phyloP scores from a whole-genome alignment of 1,140 invertebrate genomes.

The Achroia grisella region DNA sequence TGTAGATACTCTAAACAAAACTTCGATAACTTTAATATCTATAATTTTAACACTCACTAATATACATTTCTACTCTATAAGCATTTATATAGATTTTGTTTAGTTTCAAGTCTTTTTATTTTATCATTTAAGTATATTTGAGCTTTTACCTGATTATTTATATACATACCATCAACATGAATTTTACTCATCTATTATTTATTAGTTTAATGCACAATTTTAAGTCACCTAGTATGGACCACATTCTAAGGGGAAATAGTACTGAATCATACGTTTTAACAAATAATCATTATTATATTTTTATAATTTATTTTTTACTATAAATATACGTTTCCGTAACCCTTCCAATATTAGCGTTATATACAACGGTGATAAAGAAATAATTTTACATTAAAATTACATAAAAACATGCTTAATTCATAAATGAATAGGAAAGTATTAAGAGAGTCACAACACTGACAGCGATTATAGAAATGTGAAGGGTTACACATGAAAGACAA shows the following conservation, averaged over 20 bases:
- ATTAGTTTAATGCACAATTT: slow-evolving; percentile 66
- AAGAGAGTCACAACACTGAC: slow-evolving; percentile 38
- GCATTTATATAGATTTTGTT: slow-evolving; percentile 48
- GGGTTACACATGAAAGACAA: slow-evolving; percentile 19
- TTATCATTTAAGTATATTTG: slow-evolving; percentile 62
- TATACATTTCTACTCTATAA: slow-evolving; percentile 53
- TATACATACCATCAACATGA: slow-evolving; percentile 38
- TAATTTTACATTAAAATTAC: slow-evolving; percentile 2
- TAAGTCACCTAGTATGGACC: slow-evolving; percentile 68
- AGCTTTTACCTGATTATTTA: slow-evolving; percentile 62
- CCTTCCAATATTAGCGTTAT: slow-evolving; percentile 14
- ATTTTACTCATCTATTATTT: slow-evolving; percentile 44
- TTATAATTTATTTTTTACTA: slow-evolving; percentile 10
- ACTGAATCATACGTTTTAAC: slow-evolving; percentile 7
- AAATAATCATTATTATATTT: slow-evolving; percentile 9
- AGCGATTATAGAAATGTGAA: slow-evolving; percentile 20
- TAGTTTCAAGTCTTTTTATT: slow-evolving; percentile 64
- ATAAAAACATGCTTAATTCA: slow-evolving; percentile 2
- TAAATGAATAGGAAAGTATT: slow-evolving; percentile 15
- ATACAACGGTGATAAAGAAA: slow-evolving; percentile 13
- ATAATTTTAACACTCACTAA: slow-evolving; percentile 41
- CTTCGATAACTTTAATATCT: slow-evolving; percentile 19
- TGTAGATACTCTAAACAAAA: too few species aligned
- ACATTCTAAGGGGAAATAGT: slow-evolving; percentile 49
- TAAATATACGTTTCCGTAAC: slow-evolving; percentile 19